A percentile compares a stretch with the other conserved stretches of the same genome.
Evolutionary conservation across 1,140 invertebrate genomes (phyloP).

Genomic region (Rhopalosiphum padi): DNA sequence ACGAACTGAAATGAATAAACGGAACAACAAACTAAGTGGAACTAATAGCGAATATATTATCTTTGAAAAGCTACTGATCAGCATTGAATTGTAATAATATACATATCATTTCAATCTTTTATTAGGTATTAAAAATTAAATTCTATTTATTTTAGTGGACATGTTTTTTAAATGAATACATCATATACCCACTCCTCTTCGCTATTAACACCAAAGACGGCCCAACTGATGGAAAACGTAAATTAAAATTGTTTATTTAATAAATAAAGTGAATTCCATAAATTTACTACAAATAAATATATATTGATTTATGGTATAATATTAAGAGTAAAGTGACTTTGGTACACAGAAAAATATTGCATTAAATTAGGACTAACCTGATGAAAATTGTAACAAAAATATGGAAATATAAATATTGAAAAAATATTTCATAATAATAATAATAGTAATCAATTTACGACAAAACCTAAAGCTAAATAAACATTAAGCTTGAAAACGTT

Average conservation of each 20-base stretch:
- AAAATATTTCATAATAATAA: neutral
- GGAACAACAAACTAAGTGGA: neutral
- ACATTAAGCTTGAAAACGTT: neutral
- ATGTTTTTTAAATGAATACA: neutral
- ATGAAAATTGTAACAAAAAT: neutral
- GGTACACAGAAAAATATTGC: neutral
- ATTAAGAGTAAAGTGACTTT: neutral
- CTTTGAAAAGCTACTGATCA: neutral
- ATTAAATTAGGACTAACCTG: neutral
- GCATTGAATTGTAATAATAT: neutral
- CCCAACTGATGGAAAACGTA: neutral
- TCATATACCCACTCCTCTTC: neutral
- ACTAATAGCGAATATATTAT: neutral
- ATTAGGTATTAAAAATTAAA: neutral
- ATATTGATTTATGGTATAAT: neutral
- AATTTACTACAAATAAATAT: neutral
- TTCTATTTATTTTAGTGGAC: neutral
- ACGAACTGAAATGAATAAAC: neutral
- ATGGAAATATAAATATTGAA: neutral
- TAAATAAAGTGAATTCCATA: neutral
- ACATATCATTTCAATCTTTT: neutral
- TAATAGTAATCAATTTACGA: neutral
- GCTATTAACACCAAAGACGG: neutral
- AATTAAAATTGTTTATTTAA: neutral
- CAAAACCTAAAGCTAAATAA: neutral